Evolutionary conservation across 2,113 vertebrate species (phyloP).

Genomic region (Erythrolamprus reginae): DNA sequence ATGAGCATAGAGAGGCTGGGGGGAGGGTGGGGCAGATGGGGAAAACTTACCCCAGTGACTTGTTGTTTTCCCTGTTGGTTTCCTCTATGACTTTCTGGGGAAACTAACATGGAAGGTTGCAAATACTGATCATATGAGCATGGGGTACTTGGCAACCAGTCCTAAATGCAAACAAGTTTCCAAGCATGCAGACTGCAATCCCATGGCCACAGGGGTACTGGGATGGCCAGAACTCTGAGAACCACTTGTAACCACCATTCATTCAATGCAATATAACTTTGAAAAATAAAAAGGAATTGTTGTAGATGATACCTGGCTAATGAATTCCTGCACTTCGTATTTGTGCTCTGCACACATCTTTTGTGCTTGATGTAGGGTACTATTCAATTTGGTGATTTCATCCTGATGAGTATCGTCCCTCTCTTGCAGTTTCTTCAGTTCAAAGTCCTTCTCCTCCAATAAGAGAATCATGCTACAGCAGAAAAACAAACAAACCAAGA

Average conservation of each 20-base stretch:
- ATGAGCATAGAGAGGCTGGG: background rate
- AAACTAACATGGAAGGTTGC: background rate
- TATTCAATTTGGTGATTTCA: conserved; percentile 47
- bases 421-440: conserved; percentile 61
- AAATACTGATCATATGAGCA: background rate
- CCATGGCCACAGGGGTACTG: background rate
- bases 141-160: background rate
- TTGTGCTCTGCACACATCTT: conserved; percentile 32
- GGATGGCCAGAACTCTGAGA: background rate
- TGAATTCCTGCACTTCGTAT: conserved; percentile 52
- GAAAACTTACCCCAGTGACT: background rate
- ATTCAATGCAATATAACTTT: background rate
- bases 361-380: conserved; percentile 51
- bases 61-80: background rate
- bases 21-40: background rate
- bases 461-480: conserved; percentile 55
- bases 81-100: background rate
- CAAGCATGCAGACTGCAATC: background rate
- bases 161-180: background rate
- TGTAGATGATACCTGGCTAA: conserved; percentile 49
- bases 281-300: background rate
- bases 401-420: conserved; percentile 42
- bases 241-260: background rate
- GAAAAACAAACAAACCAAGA: background rate
- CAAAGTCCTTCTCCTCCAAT: conserved; percentile 63